Evolutionary conservation across 2,113 vertebrate genomes (phyloP), one percentile per base, ranked within the genome.

Genomic region (Siniperca chuatsi): DNA sequence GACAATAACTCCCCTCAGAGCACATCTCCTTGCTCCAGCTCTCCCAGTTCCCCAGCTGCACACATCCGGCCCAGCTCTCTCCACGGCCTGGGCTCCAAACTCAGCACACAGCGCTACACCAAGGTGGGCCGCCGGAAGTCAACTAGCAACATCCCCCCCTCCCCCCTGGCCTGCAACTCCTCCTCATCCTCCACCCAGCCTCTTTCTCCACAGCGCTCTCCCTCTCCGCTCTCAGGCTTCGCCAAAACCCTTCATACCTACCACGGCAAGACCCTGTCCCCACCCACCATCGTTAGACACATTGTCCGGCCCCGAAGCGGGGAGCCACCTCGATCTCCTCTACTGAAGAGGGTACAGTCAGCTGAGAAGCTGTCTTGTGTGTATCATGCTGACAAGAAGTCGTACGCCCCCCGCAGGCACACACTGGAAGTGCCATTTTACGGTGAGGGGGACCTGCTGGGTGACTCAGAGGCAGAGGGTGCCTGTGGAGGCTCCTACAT

Each of bases 61-160:
- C 98, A 99, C 89, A 96, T 98, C 80, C 96, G 98, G 7, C 98
- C 98, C 83, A 99, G 97, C 93, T 98, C 98, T 0, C 95, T 99
- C 60, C 98, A 99, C 0, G 98, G 98, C 78, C 93, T 99, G 78
- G 97, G 96, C 0, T 96, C 98, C 78, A 99, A 99, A 89, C 95
- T 99, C 9, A 95, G 92, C 64, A 95, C 96, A 0, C 98, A 97
- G 0, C 97, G 97, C 70, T 97, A 96, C 91, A 92, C 90, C 68
- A 99, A 98, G 91, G 95, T 96, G 6, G 97, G 97, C 16, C 97
- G 98, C 3, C 96, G 98, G 70, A 99, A 99, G 92, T 99, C 98
- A 18, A 98, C 98, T 84, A 99, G 98, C 96, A 99, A 97, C 93
- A 99, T 99, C 84, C 98, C 98, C 0, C 98, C 98, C 0, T 99